Evolutionary conservation across 2,113 vertebrate species (phyloP).

Genomic region (Hydropotes inermis): DNA sequence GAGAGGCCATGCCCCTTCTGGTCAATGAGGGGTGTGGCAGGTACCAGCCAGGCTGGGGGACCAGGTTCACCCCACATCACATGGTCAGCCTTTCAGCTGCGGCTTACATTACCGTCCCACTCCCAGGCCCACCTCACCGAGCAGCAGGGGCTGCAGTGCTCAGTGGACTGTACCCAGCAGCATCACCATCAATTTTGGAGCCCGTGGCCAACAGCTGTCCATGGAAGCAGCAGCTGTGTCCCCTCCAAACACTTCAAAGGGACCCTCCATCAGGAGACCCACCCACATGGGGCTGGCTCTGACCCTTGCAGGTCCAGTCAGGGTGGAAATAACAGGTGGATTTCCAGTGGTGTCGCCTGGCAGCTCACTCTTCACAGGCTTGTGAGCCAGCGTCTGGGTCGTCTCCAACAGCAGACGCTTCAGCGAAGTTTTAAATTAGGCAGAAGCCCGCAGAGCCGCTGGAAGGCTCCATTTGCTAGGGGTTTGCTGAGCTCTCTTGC

Average conservation of each 20-base stretch:
- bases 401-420: slow-evolving; percentile 57
- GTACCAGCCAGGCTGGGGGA: not conserved
- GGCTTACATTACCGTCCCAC: not conserved
- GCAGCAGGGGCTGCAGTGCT: not conserved
- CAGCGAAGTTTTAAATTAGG: slow-evolving; percentile 69
- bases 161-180: not conserved
- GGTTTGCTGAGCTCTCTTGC: not conserved
- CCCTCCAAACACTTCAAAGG: slow-evolving; percentile 48
- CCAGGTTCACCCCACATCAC: accelerated
- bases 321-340: slow-evolving; percentile 57
- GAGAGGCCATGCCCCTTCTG: no score
- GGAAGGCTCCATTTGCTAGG: slow-evolving; percentile 64
- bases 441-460: slow-evolving; percentile 66
- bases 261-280: not conserved
- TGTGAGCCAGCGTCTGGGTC: slow-evolving; percentile 47
- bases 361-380: slow-evolving; percentile 14
- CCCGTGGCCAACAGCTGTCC: slow-evolving; percentile 40
- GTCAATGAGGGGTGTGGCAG: accelerated
- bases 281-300: slow-evolving; percentile 46
- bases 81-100: not conserved
- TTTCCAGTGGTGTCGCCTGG: slow-evolving; percentile 71
- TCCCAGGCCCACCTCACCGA: not conserved
- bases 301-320: slow-evolving; percentile 16
- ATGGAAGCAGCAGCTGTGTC: slow-evolving; percentile 50
- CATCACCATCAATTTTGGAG: not conserved